phyloP scores from a whole-genome alignment of 2,797 vertebrate genomes.

The Tauraco hartlaubi region DNA sequence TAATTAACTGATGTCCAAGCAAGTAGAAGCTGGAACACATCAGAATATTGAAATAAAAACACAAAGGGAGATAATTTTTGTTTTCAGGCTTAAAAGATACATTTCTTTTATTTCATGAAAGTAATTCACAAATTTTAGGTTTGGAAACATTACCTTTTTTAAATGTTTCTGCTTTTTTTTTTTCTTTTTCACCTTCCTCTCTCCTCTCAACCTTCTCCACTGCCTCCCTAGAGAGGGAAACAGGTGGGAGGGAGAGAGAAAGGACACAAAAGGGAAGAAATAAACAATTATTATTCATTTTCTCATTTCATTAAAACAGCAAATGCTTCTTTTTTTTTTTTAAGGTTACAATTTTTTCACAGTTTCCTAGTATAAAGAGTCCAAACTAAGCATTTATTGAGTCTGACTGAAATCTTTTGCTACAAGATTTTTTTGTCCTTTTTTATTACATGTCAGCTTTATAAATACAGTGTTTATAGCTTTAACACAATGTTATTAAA shows the following conservation, averaged over 20 bases:
- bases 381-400: neutral
- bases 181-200: neutral
- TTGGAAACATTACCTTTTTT: neutral
- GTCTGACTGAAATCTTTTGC: neutral
- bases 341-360: neutral
- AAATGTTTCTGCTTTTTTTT: neutral
- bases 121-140: neutral
- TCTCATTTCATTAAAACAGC: neutral
- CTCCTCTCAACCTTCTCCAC: neutral
- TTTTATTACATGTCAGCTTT: neutral
- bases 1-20: neutral
- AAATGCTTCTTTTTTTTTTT: neutral
- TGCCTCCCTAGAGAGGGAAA: neutral
- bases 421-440: neutral
- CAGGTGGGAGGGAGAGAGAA: neutral
- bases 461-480: slow-evolving; percentile 11
- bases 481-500: slow-evolving; percentile 20
- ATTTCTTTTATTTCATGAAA: neutral
- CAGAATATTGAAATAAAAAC: neutral
- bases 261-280: neutral
- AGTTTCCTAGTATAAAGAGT: neutral
- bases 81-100: neutral
- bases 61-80: neutral
- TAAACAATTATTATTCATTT: neutral
- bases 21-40: neutral